Evolutionary conservation across 2,113 vertebrate species (phyloP).

Genomic region (Dendrocopos noguchii): DNA sequence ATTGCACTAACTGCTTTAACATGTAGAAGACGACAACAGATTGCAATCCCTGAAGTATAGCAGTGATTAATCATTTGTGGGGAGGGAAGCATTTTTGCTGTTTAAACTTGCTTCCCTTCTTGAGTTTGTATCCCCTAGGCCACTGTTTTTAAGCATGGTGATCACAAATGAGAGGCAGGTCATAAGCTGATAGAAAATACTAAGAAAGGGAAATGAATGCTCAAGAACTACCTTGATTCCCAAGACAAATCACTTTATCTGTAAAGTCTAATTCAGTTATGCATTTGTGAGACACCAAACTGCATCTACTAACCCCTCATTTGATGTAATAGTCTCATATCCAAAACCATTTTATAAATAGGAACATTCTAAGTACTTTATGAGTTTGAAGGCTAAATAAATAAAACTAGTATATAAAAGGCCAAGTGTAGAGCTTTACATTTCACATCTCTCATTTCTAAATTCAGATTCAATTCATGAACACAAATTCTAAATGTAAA

Average conservation of each 20-base stretch:
- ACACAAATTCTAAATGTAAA: neutral
- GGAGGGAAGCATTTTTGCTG: neutral
- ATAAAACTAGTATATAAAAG: neutral
- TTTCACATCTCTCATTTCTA: neutral
- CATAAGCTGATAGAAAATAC: neutral
- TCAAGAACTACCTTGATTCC: neutral
- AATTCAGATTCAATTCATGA: neutral
- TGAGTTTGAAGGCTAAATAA: neutral
- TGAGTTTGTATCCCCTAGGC: neutral
- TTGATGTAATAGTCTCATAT: neutral
- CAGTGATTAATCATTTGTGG: neutral
- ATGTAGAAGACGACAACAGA: constrained; percentile 27
- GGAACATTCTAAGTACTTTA: neutral
- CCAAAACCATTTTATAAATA: neutral
- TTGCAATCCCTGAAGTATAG: neutral
- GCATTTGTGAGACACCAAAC: neutral
- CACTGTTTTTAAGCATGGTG: neutral
- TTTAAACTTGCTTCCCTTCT: neutral
- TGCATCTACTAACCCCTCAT: neutral
- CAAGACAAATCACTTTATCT: neutral
- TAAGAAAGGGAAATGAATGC: neutral
- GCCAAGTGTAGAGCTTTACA: neutral
- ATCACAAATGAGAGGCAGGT: neutral
- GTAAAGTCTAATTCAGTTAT: neutral
- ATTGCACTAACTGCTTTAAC: constrained; percentile 25